A percentile compares a stretch with the other conserved stretches of the same genome.
These are phyloP conservation scores for Anomalospiza imberbis DNA, from an alignment of 2,797 vertebrate genomes.

Conservation along the genomic window DNA sequence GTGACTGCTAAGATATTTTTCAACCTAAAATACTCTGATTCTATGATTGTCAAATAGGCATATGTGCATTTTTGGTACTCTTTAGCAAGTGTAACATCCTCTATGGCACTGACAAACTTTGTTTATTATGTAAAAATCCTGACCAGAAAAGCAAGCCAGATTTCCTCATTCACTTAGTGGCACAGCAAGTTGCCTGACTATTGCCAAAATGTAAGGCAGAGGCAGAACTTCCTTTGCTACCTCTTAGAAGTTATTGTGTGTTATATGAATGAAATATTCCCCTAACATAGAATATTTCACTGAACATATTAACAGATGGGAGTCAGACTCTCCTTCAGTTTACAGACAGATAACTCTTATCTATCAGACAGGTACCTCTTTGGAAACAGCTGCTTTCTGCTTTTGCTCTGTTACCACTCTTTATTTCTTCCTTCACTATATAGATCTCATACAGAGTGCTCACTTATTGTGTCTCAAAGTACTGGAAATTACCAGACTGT, in stretches of 20 bases:
- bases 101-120: not conserved
- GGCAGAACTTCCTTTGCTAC: not conserved
- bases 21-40: not conserved
- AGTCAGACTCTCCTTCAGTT: not conserved
- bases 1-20: not conserved
- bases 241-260: not conserved
- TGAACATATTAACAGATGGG: not conserved
- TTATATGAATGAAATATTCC: not conserved
- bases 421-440: not conserved
- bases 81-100: not conserved
- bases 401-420: not conserved
- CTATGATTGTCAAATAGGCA: not conserved
- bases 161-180: not conserved
- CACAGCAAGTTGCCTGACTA: not conserved
- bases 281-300: not conserved
- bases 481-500: not conserved
- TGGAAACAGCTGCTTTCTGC: not conserved
- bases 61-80: not conserved
- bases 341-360: not conserved
- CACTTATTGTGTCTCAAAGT: fast-evolving
- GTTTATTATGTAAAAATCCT: not conserved
- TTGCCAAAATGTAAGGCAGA: not conserved
- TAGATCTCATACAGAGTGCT: not conserved
- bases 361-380: not conserved
- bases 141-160: not conserved